Conservation (phyloP, 1,140 invertebrate species). For the Eupeodes corollae region DNA sequence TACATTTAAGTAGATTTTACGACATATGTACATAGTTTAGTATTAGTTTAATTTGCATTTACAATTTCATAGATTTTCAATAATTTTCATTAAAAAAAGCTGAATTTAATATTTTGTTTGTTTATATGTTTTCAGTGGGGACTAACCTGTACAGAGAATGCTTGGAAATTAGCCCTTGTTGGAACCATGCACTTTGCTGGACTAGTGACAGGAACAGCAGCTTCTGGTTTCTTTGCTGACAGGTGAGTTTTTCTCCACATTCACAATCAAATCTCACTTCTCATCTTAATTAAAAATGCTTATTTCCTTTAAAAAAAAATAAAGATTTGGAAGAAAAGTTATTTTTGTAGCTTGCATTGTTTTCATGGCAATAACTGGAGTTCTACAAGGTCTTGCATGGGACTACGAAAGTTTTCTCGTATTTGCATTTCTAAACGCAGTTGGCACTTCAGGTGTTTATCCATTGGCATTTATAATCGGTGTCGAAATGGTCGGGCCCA, state of each 20-base stretch:
- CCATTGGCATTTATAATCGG: constrained; percentile 52
- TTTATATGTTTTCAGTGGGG: constrained; percentile 38
- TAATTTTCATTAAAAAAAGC: neutral
- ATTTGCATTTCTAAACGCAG: constrained; percentile 47
- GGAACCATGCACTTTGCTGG: constrained; percentile 51
- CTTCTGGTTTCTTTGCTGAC: constrained; percentile 48
- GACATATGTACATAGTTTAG: no score
- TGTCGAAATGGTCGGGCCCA: constrained; percentile 53
- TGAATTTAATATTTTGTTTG: constrained; percentile 3
- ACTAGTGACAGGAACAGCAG: constrained; percentile 44
- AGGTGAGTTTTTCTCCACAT: constrained; percentile 32
- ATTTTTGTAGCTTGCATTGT: constrained; percentile 45
- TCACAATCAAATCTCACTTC: neutral
- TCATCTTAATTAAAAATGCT: neutral
- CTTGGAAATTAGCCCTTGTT: constrained; percentile 51
- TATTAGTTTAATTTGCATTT: no score
- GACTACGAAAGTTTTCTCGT: constrained; percentile 44
- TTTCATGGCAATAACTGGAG: constrained; percentile 44
- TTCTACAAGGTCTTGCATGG: constrained; percentile 42
- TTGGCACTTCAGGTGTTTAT: constrained; percentile 49
- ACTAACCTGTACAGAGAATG: constrained; percentile 46
- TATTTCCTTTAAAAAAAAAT: no score
- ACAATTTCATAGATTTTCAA: no score
- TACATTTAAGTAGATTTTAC: no score
- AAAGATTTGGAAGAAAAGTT: constrained; percentile 48